Percentiles rank a stretch among this genome's conserved stretches.
phyloP scores from a whole-genome alignment of 2,113 vertebrate genomes.

The Hemicordylus capensis region DNA sequence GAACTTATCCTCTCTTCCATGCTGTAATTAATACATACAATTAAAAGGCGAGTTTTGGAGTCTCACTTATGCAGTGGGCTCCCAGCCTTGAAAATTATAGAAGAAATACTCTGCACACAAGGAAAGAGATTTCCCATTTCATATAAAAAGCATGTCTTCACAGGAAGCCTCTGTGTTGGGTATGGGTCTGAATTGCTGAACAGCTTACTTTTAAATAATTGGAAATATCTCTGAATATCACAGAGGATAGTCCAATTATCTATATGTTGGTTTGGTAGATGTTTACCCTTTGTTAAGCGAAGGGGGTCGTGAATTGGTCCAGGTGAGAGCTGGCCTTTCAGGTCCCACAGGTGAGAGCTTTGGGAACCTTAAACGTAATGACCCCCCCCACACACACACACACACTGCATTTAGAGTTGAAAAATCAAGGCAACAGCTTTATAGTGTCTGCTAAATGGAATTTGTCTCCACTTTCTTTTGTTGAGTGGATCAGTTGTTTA shows the following conservation, averaged over 20 bases:
- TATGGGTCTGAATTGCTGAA: background rate
- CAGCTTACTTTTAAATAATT: too few relatives aligned
- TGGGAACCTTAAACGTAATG: background rate
- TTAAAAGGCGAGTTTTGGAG: background rate
- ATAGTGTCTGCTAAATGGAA: background rate
- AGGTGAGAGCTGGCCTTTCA: background rate
- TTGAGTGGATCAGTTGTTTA: background rate
- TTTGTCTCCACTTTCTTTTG: background rate
- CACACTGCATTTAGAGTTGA: background rate
- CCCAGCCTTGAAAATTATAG: background rate
- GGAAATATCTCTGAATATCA: background rate
- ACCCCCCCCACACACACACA: too few relatives aligned
- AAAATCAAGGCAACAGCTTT: background rate
- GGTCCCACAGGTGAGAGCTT: background rate
- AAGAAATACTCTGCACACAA: background rate
- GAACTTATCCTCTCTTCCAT: background rate
- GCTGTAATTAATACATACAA: background rate
- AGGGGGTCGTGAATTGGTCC: background rate
- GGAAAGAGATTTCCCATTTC: background rate
- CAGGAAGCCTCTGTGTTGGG: background rate
- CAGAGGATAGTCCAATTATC: background rate
- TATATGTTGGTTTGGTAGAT: background rate
- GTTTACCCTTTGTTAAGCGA: background rate
- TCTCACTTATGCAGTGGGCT: background rate
- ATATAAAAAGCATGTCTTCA: background rate